phyloP scores from a whole-genome alignment of 2,113 vertebrate genomes.

The Illadopsis cleaveri region DNA sequence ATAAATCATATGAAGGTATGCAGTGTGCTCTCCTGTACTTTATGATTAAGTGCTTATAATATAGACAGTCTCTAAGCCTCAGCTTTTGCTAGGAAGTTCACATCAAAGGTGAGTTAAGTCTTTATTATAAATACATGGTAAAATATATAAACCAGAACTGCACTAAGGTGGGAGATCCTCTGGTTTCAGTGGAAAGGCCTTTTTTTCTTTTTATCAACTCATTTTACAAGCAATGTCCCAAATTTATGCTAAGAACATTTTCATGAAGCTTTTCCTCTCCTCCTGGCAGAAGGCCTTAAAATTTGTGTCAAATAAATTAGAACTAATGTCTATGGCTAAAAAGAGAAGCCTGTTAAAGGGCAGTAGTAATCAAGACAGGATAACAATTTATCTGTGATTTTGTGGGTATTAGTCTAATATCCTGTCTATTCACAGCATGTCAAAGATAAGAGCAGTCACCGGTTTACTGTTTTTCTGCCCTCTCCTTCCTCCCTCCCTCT shows the following conservation, averaged over 20 bases:
- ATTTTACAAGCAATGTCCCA: constrained; percentile 23
- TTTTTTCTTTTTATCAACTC: constrained; percentile 29
- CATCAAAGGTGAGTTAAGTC: constrained; percentile 58
- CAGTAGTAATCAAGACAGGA: constrained; percentile 76
- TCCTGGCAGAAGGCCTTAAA: constrained; percentile 70
- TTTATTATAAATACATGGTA: constrained; percentile 33
- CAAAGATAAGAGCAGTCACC: constrained; percentile 82
- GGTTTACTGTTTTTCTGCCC: constrained; percentile 78
- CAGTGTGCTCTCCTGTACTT: background rate
- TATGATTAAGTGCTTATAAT: constrained; percentile 52
- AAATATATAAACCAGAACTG: constrained; percentile 42
- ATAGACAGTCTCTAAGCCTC: constrained; percentile 25
- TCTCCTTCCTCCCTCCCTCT: constrained; percentile 62
- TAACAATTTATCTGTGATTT: constrained; percentile 79
- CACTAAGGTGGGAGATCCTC: constrained; percentile 18
- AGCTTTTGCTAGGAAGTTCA: constrained; percentile 54
- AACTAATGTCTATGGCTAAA: constrained; percentile 62
- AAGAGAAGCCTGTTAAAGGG: constrained; percentile 70
- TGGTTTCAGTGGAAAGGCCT: constrained; percentile 27
- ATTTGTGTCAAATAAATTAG: constrained; percentile 76
- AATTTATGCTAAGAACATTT: constrained; percentile 58
- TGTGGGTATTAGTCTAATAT: constrained; percentile 80
- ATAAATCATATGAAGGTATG: constrained; percentile 41
- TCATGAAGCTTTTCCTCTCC: constrained; percentile 42
- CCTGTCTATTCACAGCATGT: constrained; percentile 77